Percentiles rank a stretch among this genome's conserved stretches.
phyloP scores from a whole-genome alignment of 2,113 vertebrate species.

The Sebastes fasciatus region DNA sequence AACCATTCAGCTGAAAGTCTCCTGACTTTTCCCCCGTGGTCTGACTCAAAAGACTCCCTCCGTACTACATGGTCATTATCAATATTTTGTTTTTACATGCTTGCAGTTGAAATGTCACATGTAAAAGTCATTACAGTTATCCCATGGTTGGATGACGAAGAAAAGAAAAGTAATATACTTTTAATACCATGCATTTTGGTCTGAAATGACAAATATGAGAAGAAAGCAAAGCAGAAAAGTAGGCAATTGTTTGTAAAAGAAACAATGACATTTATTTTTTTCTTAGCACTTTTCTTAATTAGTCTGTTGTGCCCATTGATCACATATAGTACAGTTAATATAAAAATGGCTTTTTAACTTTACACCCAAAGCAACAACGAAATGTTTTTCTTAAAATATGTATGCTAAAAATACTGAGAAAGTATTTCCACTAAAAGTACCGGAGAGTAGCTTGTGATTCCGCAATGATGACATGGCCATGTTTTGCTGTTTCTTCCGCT shows the following conservation, averaged over 20 bases:
- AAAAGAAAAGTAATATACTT: background rate
- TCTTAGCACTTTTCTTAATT: slow-evolving; percentile 81
- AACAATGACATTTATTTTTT: slow-evolving; percentile 86
- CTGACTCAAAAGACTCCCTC: slow-evolving; percentile 22
- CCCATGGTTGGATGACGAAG: background rate
- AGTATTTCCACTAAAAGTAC: slow-evolving; percentile 82
- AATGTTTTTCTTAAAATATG: slow-evolving; percentile 83
- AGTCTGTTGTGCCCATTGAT: slow-evolving; percentile 85
- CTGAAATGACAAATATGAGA: slow-evolving; percentile 21
- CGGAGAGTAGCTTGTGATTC: slow-evolving; percentile 79
- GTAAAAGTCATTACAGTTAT: slow-evolving; percentile 28
- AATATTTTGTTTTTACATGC: slow-evolving; percentile 25
- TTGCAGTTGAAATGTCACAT: slow-evolving; percentile 34
- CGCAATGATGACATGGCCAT: slow-evolving; percentile 75
- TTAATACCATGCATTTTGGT: background rate
- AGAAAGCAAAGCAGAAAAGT: slow-evolving; percentile 56
- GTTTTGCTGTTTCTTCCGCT: slow-evolving; percentile 64
- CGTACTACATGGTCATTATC: slow-evolving; percentile 2
- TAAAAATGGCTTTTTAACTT: slow-evolving; percentile 88
- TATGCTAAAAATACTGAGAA: slow-evolving; percentile 86
- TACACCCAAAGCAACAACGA: slow-evolving; percentile 87
- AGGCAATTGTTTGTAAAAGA: slow-evolving; percentile 80
- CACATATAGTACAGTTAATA: slow-evolving; percentile 87
- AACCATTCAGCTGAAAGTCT: slow-evolving; percentile 50
- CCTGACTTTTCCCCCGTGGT: slow-evolving; percentile 30